phyloP scores from a whole-genome alignment of 2,797 vertebrate species.

The Hippocampus kuda region DNA sequence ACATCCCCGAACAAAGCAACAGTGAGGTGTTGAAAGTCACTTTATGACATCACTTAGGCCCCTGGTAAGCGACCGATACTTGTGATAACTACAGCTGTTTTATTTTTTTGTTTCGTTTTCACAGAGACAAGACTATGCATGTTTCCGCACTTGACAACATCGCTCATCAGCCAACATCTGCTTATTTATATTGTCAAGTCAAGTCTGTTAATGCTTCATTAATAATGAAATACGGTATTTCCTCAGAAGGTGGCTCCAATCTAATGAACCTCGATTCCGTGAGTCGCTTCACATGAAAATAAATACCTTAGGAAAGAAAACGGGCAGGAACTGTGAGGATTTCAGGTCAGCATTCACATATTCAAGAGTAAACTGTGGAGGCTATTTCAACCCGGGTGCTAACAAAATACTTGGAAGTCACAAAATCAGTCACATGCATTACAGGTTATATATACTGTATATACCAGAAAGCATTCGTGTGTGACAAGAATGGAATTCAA shows the following conservation, averaged over 20 bases:
- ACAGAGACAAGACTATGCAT: not conserved
- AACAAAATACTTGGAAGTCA: not conserved
- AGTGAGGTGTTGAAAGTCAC: slow-evolving; percentile 3
- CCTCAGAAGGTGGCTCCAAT: not conserved
- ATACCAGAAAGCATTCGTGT: not conserved
- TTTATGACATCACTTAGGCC: not conserved
- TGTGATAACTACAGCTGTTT: not conserved
- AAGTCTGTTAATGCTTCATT: not conserved
- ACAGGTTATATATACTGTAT: too few species aligned
- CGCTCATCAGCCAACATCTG: not conserved
- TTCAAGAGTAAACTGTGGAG: too few species aligned
- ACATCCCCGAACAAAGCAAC: not conserved
- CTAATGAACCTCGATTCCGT: not conserved
- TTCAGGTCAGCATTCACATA: too few species aligned
- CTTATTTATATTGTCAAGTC: not conserved
- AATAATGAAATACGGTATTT: not conserved
- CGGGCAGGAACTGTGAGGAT: too few species aligned
- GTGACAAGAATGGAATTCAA: not conserved
- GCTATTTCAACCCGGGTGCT: too few species aligned
- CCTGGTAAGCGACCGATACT: not conserved
- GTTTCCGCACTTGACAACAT: not conserved
- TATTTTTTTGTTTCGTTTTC: not conserved
- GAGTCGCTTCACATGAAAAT: too few species aligned
- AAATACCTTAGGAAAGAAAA: too few species aligned
- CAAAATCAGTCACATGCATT: not conserved